phyloP scores from a whole-genome alignment of 37 sponge, comb jelly and placozoan genomes.

The Spongilla lacustris region DNA sequence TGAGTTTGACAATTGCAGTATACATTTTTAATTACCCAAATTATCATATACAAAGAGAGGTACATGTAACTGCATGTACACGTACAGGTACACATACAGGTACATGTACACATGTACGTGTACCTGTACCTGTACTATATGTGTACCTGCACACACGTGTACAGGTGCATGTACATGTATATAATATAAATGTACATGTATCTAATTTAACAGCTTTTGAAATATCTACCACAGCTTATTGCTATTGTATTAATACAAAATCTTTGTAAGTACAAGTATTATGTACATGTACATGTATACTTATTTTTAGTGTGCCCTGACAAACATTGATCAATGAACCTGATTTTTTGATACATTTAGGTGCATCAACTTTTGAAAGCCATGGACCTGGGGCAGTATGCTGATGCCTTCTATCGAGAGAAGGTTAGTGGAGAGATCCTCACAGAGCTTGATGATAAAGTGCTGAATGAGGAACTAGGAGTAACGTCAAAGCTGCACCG shows the following conservation, averaged over 20 bases:
- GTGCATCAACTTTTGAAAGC: conserved; percentile 18
- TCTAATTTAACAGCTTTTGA: too few species aligned
- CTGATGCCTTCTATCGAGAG: conserved; percentile 36
- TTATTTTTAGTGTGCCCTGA: too few species aligned
- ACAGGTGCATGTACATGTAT: not conserved
- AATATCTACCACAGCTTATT: too few species aligned
- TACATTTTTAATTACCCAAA: too few species aligned
- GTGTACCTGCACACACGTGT: not conserved
- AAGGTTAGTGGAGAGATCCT: conserved; percentile 50
- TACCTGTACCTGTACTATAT: not conserved
- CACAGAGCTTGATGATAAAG: conserved; percentile 26
- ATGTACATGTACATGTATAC: conserved; percentile 9
- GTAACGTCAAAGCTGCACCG: not conserved
- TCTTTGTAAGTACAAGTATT: too few species aligned
- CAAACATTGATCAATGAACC: too few species aligned
- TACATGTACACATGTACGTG: not conserved
- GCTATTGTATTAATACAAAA: too few species aligned
- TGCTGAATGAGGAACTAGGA: not conserved
- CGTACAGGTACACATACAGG: not conserved
- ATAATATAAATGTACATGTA: too few species aligned
- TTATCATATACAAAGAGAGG: too few species aligned
- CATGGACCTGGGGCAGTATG: conserved; percentile 26
- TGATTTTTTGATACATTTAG: not conserved
- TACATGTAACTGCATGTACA: too few species aligned
- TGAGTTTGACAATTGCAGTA: not conserved